Evolutionary conservation across 1,140 invertebrate genomes (phyloP).

Genomic region (Drosophila virilis): DNA sequence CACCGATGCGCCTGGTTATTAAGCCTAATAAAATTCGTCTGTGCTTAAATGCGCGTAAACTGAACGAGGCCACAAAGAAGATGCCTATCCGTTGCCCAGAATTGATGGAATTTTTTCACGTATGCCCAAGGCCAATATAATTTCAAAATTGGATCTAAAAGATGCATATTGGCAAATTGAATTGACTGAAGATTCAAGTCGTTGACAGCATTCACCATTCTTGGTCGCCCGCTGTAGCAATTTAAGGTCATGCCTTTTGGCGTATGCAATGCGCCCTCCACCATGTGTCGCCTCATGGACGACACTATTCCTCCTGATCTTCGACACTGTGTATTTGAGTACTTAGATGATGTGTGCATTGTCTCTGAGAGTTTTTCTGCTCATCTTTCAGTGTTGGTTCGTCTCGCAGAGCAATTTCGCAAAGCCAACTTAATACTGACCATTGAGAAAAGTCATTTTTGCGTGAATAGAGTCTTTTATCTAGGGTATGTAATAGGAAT

Average conservation of each 20-base stretch:
- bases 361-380: background rate
- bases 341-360: background rate
- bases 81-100: background rate
- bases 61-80: background rate
- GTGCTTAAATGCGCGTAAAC: background rate
- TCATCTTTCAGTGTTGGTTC: constrained; percentile 13
- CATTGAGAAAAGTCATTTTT: constrained; percentile 21
- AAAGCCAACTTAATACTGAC: background rate
- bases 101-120: background rate
- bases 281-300: too few species aligned
- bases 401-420: constrained; percentile 6
- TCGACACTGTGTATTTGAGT: too few species aligned
- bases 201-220: too few species aligned
- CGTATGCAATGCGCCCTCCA: too few species aligned
- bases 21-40: background rate
- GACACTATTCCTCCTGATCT: too few species aligned
- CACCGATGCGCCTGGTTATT: too few species aligned
- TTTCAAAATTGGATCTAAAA: background rate
- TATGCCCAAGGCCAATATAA: background rate
- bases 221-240: too few species aligned
- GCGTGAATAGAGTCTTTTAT: constrained; percentile 23
- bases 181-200: too few species aligned
- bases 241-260: too few species aligned
- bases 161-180: too few species aligned
- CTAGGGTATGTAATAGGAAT: constrained; percentile 18